Base-by-base conservation (phyloP, 2,888 invertebrate genomes). In the Notocelia uddmanniana region DNA sequence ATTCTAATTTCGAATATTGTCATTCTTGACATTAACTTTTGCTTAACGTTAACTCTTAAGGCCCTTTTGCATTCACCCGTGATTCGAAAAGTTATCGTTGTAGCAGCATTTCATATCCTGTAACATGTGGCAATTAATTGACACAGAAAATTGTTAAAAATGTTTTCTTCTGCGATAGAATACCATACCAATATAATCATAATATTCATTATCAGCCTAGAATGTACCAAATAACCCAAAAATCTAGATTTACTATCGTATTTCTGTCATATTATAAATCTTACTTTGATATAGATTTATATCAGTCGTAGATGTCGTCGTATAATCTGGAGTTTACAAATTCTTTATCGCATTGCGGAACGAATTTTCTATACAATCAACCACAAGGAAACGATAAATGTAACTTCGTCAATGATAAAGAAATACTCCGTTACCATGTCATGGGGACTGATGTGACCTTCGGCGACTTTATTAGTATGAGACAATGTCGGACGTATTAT, bases 381-480 rank as follows among this genome's bases (percentile, higher is more conserved):
- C 48, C 48, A 68, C 21, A 31, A 55, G 58, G 54, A 66, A 57
- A 50, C 41, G 60, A 69, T 67, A 73, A 41, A 50, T 11, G 54
- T 60, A 55, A 60, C 48, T 55, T 66, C 37, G 63, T 74, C 74
- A 76, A 75, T 76, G 76, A 76, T 75, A 76, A 74, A 45, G 69
- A 26, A 63, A 55, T 45, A 69, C 62, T 64, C 60, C 60, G 81
- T 81, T 81, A 74, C 81, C 69, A 80, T 79, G 76, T 73, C 75
- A 76, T 69, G 75, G 73, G 55, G 41, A 74, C 69, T 78, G 75
- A 74, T 74, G 75, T 58, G 80, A 76, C 80, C 79, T 83, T 82
- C 77, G 73, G 71, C 55, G 75, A 73, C 68, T 73, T 62, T 71
- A 75, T 74, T 71, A 52, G 58, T 54, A 50, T 57, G 64, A 37